These are phyloP conservation scores for Scaptodrosophila latifasciaeformis DNA, from an alignment of 2,888 invertebrate species.

Conservation along the genomic window DNA sequence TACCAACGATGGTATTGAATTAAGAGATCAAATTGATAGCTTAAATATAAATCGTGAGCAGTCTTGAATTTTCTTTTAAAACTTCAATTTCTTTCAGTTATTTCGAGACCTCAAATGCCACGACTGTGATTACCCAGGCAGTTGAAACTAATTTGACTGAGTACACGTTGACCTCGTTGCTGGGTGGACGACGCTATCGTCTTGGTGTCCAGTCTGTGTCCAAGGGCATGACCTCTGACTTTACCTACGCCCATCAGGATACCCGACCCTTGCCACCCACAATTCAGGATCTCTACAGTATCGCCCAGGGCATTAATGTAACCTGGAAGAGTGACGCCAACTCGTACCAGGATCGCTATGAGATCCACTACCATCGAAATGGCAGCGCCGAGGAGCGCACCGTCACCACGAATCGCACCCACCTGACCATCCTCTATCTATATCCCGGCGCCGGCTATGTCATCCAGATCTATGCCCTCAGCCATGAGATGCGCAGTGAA, in stretches of 20 bases:
- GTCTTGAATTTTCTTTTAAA: background rate
- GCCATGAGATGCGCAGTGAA: constrained; percentile 87
- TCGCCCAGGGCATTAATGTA: constrained; percentile 84
- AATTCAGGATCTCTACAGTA: constrained; percentile 85
- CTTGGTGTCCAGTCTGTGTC: constrained; percentile 88
- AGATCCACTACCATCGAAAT: constrained; percentile 86
- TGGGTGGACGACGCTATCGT: constrained; percentile 93
- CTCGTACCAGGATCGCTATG: constrained; percentile 90
- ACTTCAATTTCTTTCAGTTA: constrained; percentile 76
- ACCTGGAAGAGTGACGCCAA: constrained; percentile 95
- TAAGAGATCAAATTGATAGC: no score
- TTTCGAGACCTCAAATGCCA: constrained; percentile 89
- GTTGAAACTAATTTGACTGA: constrained; percentile 80
- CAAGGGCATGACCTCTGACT: constrained; percentile 86
- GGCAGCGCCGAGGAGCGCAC: constrained; percentile 81
- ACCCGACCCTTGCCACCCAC: constrained; percentile 92
- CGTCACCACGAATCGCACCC: constrained; percentile 81
- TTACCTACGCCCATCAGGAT: constrained; percentile 81
- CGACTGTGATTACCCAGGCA: constrained; percentile 81
- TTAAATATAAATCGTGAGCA: no score
- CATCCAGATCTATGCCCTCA: constrained; percentile 90
- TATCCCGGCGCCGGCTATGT: constrained; percentile 93
- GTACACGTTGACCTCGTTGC: constrained; percentile 82
- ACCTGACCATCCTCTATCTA: constrained; percentile 82
- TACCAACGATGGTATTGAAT: no score